Conservation (phyloP, 2,888 invertebrate species). For the Gymnoscelis rufifasciata region DNA sequence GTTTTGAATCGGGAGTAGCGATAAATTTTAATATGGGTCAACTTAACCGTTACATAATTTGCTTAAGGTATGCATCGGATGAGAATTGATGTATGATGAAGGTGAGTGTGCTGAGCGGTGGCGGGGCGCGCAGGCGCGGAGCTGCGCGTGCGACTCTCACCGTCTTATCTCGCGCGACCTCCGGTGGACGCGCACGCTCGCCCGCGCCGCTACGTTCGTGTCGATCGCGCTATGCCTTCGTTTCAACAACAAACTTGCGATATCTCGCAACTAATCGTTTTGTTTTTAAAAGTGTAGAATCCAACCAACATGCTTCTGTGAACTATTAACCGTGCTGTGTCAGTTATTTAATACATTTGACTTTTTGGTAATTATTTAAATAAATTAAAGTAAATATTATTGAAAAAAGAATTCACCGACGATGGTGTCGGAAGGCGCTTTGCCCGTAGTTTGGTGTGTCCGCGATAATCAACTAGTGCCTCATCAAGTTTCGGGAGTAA, state of each 20-base stretch:
- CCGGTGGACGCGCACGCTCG: conserved; percentile 73
- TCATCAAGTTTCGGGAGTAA: conserved; percentile 82
- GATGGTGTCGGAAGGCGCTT: conserved; percentile 81
- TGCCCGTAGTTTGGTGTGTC: conserved; percentile 83
- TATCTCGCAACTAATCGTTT: conserved; percentile 51
- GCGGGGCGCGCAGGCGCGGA: conserved; percentile 54
- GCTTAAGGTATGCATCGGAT: conserved; percentile 61
- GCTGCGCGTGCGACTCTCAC: conserved; percentile 74
- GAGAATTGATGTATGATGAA: conserved; percentile 65
- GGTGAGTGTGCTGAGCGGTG: conserved; percentile 51
- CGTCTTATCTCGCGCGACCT: conserved; percentile 78
- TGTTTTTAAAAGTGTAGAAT: conserved; percentile 56
- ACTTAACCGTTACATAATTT: conserved; percentile 70
- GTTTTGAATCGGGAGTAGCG: conserved; percentile 19
- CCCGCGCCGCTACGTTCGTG: conserved; percentile 54
- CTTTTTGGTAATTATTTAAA: too few species aligned
- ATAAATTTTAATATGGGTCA: conserved; percentile 53
- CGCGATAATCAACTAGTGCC: conserved; percentile 84
- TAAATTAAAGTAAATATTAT: too few species aligned
- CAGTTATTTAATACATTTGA: conserved; percentile 20
- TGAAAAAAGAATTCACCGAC: conserved; percentile 47
- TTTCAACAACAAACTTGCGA: conserved; percentile 56
- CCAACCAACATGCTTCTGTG: conserved; percentile 60
- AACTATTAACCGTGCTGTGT: conserved; percentile 39
- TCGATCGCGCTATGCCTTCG: conserved; percentile 65